Evolutionary conservation across 2,113 vertebrate genomes (phyloP), one percentile per base, ranked within the genome.

Genomic region (Chelonoidis abingdonii): DNA sequence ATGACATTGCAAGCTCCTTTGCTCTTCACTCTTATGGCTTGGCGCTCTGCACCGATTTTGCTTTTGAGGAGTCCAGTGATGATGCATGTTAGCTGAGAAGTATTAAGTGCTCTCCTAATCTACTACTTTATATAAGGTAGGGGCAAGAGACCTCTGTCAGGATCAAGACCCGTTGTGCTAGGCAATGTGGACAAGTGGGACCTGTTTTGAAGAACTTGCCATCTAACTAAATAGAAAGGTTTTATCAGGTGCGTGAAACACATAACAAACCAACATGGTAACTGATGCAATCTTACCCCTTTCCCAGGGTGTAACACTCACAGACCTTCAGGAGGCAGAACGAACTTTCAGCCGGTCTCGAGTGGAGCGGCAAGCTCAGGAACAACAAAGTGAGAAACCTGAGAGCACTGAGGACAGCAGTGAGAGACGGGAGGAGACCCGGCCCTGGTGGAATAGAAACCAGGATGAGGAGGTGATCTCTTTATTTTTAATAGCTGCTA

Each of bases 311-410:
- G 98, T 99, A 93, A 99, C 99, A 2, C 98, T 99, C 72, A 98
- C 99, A 8, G 99, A 99, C 69, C 98, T 99, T 88, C 99, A 99
- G 94, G 99, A 99, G 97, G 99, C 99, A 53, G 99, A 99, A 93
- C 98, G 97, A 95, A 98, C 98, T 79, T 98, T 98, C 96, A 98
- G 98, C 96, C 96, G 98, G 21, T 98, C 98, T 1, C 94, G 97
- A 86, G 97, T 95, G 1, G 99, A 99, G 82, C 97, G 97, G 22
- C 98, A 98, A 87, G 96, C 96, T 1, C 98, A 98, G 94, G 98
- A 98, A 59, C 95, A 92, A 97, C 98, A 87, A 31, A 90, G 72
- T 7, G 97, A 96, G 83, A 96, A 88, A 31, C 83, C 83, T 0
- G 92, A 49, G 90, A 89, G 85, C 78, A 54, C 78, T 0, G 92